These are phyloP conservation scores for Physocephala rufipes DNA, from an alignment of 2,888 invertebrate species.

Conservation along the genomic window DNA sequence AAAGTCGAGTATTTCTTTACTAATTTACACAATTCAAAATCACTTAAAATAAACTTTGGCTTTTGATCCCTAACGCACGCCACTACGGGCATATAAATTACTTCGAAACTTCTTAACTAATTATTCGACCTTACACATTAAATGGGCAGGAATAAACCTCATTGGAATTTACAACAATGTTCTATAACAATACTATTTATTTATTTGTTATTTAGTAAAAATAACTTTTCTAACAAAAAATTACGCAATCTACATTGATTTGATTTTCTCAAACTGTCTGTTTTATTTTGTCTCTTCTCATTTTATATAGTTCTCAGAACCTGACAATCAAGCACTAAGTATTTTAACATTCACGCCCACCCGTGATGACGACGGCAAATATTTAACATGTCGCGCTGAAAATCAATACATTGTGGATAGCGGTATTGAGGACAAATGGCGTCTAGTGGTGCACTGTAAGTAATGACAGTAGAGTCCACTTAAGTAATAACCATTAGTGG, in stretches of 20 bases:
- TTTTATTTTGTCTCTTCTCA: no score
- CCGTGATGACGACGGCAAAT: constrained; percentile 89
- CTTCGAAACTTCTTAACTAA: no score
- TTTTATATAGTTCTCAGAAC: constrained; percentile 77
- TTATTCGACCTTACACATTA: no score
- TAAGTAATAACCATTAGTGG: constrained; percentile 10
- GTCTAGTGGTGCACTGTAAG: constrained; percentile 89
- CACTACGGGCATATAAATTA: no score
- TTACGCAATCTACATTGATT: not conserved
- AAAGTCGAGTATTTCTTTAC: no score
- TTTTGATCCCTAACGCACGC: no score
- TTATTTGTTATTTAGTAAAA: not conserved
- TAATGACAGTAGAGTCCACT: constrained; percentile 57
- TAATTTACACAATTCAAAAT: no score
- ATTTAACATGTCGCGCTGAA: constrained; percentile 87
- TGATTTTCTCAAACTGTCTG: not conserved
- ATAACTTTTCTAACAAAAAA: not conserved
- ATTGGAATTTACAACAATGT: no score
- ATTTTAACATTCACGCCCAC: constrained; percentile 83
- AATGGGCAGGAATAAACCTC: no score
- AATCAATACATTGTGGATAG: constrained; percentile 86
- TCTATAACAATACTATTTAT: not conserved
- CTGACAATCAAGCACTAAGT: constrained; percentile 84
- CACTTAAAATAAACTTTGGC: no score
- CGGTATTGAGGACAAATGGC: constrained; percentile 86